Percentiles rank a stretch among this genome's conserved stretches.
Evolutionary conservation across 1,140 invertebrate genomes (phyloP).

Genomic region (Plutomurus gul): DNA sequence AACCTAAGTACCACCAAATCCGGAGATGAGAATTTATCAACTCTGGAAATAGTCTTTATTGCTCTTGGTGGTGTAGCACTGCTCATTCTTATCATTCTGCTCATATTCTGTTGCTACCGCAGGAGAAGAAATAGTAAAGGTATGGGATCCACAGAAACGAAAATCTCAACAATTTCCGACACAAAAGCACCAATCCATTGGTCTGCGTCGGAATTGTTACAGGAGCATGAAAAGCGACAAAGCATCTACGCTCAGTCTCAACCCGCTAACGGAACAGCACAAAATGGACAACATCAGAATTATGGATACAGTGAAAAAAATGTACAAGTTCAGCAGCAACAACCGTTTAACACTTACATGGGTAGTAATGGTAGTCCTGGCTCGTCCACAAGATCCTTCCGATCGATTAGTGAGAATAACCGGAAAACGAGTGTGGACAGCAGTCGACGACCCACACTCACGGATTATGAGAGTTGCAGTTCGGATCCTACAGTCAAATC

Average conservation of each 20-base stretch:
- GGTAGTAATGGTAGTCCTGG: conserved; percentile 47
- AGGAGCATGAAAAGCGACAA: conserved; percentile 65
- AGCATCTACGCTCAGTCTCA: conserved; percentile 57
- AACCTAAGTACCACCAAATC: neutral
- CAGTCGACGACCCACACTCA: conserved; percentile 44
- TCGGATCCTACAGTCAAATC: conserved; percentile 49
- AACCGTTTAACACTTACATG: conserved; percentile 15
- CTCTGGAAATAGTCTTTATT: conserved; percentile 34
- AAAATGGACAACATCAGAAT: conserved; percentile 3
- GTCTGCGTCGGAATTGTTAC: conserved; percentile 65
- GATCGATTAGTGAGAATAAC: conserved; percentile 54
- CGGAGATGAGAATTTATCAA: neutral
- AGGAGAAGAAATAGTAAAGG: conserved; percentile 38
- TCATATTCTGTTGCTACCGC: conserved; percentile 45
- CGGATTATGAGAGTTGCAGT: conserved; percentile 53
- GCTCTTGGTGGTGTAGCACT: conserved; percentile 41
- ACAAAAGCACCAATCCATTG: conserved; percentile 56
- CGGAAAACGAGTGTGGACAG: conserved; percentile 55
- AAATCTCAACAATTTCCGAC: conserved; percentile 53
- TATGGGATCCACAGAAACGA: conserved; percentile 49
- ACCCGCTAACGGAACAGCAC: neutral
- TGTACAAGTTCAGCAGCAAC: conserved; percentile 17
- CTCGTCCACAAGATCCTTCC: conserved; percentile 57
- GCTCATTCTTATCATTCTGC: conserved; percentile 28
- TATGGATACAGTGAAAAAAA: conserved; percentile 13